Evolutionary conservation across 1,140 invertebrate genomes (phyloP).

Genomic region (Grapholita molesta): DNA sequence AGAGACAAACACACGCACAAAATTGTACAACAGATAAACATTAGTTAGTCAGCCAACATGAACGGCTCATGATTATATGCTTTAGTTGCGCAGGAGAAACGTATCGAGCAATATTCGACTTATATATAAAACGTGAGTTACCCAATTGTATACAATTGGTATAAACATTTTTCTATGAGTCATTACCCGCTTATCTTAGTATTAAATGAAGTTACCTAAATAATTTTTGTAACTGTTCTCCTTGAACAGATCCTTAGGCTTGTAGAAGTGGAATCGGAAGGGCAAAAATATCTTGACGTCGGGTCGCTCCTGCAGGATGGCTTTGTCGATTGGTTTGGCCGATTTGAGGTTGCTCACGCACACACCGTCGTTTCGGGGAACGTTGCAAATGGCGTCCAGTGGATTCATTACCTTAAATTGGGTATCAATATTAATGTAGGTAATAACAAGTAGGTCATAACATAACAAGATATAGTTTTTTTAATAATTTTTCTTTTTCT

Average conservation of each 20-base stretch:
- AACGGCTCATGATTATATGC: too few relatives aligned
- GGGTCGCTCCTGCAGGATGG: slow-evolving; percentile 86
- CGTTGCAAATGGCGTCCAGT: slow-evolving; percentile 89
- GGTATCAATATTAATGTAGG: not conserved
- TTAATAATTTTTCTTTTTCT: not conserved
- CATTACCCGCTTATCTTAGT: too few relatives aligned
- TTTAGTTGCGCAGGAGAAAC: too few relatives aligned
- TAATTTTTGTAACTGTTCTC: slow-evolving; percentile 90
- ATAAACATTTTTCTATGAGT: too few relatives aligned
- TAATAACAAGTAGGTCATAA: not conserved
- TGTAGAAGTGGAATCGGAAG: slow-evolving; percentile 90
- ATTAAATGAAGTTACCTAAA: slow-evolving; percentile 79
- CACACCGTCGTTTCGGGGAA: slow-evolving; percentile 85
- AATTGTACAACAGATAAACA: too few relatives aligned
- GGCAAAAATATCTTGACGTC: slow-evolving; percentile 93
- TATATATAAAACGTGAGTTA: too few relatives aligned
- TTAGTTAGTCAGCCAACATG: too few relatives aligned
- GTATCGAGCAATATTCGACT: too few relatives aligned
- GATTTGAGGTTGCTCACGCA: slow-evolving; percentile 90
- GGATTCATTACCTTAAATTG: slow-evolving; percentile 86
- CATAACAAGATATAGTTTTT: too few relatives aligned
- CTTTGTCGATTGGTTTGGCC: slow-evolving; percentile 84
- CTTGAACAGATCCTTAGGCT: slow-evolving; percentile 88
- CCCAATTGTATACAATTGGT: too few relatives aligned
- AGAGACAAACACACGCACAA: too few relatives aligned